These are phyloP conservation scores for Coluber constrictor DNA, from an alignment of 2,797 vertebrate species.

Conservation along the genomic window DNA sequence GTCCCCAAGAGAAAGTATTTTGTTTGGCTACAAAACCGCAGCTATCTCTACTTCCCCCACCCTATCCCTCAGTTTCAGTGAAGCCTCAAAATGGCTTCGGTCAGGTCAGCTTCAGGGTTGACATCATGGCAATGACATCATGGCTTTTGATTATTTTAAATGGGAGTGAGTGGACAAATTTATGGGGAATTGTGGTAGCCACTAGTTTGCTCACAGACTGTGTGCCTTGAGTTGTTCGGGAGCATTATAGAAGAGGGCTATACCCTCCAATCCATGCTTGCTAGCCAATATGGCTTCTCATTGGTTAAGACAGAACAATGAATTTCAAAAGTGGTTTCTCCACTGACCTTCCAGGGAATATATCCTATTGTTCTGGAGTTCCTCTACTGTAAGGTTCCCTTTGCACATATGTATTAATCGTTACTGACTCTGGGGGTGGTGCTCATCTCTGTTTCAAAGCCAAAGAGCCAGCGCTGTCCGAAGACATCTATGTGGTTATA, in stretches of 20 bases:
- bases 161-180: not conserved
- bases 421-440: too few species aligned
- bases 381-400: too few species aligned
- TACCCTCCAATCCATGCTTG: not conserved
- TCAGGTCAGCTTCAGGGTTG: not conserved
- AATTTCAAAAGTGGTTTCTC: not conserved
- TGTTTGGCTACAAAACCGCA: not conserved
- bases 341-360: not conserved
- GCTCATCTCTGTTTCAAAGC: too few species aligned
- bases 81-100: not conserved
- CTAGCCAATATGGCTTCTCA: not conserved
- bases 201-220: not conserved
- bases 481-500: too few species aligned
- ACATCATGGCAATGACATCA: not conserved
- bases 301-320: not conserved
- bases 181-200: not conserved
- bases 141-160: not conserved
- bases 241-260: not conserved
- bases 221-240: not conserved
- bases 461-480: too few species aligned
- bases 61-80: not conserved
- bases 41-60: not conserved
- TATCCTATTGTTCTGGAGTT: not conserved
- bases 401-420: too few species aligned
- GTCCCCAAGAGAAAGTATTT: not conserved